Percentiles rank a stretch among this genome's conserved stretches.
phyloP scores from a whole-genome alignment of 1,140 invertebrate genomes.

The Phortica variegata region DNA sequence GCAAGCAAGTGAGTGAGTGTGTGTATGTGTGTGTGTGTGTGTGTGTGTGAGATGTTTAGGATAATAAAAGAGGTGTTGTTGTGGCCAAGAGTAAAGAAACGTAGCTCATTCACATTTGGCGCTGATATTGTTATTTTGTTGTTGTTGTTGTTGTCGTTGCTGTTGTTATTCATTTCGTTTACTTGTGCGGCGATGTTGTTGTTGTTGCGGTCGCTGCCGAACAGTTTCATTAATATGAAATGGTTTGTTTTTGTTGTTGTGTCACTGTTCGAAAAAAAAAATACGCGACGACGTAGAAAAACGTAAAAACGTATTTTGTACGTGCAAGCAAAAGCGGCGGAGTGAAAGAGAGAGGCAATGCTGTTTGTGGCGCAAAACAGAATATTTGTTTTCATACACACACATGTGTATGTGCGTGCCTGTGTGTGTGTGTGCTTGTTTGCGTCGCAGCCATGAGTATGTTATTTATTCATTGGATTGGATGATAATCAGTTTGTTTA shows the following conservation, averaged over 20 bases:
- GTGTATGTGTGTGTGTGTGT: no score
- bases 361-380: constrained; percentile 1
- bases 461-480: constrained; percentile 55
- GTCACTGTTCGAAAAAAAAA: not conserved
- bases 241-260: no score
- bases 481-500: constrained; percentile 57
- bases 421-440: constrained; percentile 14
- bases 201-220: constrained; percentile 8
- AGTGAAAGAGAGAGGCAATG: not conserved
- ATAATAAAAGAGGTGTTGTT: no score
- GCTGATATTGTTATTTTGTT: not conserved
- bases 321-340: constrained; percentile 25
- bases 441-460: constrained; percentile 22
- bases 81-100: no score
- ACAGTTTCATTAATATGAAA: no score
- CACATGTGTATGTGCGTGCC: constrained; percentile 15
- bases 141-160: constrained; percentile 8
- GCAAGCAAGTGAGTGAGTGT: no score
- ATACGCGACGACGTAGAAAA: not conserved
- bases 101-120: no score
- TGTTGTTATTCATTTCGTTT: constrained; percentile 20
- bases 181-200: constrained; percentile 41
- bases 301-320: constrained; percentile 18
- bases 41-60: no score
- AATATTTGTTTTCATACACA: no score